Base-by-base conservation (phyloP, 2,797 vertebrate genomes). In the Adelosebastes latens region DNA sequence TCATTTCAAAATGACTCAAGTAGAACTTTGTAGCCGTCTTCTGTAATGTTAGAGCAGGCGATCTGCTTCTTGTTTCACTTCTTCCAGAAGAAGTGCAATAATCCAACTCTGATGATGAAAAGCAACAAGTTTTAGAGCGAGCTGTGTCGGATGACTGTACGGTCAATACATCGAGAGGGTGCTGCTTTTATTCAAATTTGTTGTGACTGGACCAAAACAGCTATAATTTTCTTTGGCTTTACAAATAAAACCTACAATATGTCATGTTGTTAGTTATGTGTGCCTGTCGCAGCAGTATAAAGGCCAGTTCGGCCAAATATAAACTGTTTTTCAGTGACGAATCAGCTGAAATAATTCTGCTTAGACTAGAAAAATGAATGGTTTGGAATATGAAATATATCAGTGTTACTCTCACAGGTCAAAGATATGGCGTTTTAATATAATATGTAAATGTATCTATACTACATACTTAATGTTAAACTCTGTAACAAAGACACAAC, bases 71-170 rank as follows among this genome's bases (percentile, higher is more conserved):
- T 63, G 78, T 74, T 80, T 77, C 87, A 92, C 90, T 90, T 94
- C 88, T 84, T 87, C 68, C 70, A 65, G 60, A 84, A 80, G 88
- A 94, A 91, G 91, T 91, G 92, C 90, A 93, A 92, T 93, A 93
- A 92, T 87, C 67, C 72, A 85, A 79, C 85, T 25, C 56, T 67
- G 53, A 73, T 11, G 71, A 84, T 13, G 80, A 82, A 81, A 56
- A 85, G 75, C 87, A 81, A 81, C 80, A 87, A 42, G 65, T 66
- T 77, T 42, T 66, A 64, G 59, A 61, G 65, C 18, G 16, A 82
- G 39, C 39, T 6, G 62, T 32, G 61, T 49, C 24, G 5, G 42
- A 34, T 8, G 74, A 55, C 64, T 60, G 69, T 4, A n/a, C 0
- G 22, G 42, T 49, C 22, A 31, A 29, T 46, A 27, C 61, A 24